Conservation (phyloP, 2,888 invertebrate genomes). For the Calephelis perditalis region DNA sequence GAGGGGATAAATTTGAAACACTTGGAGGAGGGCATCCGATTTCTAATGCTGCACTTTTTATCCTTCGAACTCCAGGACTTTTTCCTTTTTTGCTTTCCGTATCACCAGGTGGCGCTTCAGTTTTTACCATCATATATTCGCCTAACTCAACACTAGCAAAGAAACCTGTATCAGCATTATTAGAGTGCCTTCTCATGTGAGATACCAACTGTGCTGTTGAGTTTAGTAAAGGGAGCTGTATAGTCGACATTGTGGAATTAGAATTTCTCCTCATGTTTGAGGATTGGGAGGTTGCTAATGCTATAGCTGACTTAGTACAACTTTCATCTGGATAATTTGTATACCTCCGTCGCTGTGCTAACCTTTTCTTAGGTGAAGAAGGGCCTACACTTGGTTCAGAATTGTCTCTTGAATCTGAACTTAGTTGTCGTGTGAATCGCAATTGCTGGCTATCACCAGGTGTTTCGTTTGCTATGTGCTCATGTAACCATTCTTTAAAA, state of each 20-base stretch:
- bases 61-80: conserved; percentile 80
- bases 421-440: conserved; percentile 73
- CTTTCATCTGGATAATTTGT: conserved; percentile 67
- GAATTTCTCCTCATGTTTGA: conserved; percentile 79
- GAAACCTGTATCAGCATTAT: conserved; percentile 80
- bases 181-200: conserved; percentile 78
- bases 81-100: conserved; percentile 73
- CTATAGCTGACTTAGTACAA: conserved; percentile 70
- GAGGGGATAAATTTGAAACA: conserved; percentile 84
- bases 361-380: conserved; percentile 64
- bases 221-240: conserved; percentile 74
- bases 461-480: conserved; percentile 56
- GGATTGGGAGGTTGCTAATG: conserved; percentile 62
- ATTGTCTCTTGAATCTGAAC: conserved; percentile 74
- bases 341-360: conserved; percentile 60
- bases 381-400: conserved; percentile 70
- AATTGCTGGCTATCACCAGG: conserved; percentile 69
- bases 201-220: conserved; percentile 71
- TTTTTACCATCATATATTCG: conserved; percentile 73
- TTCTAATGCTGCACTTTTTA: conserved; percentile 84
- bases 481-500: conserved; percentile 68
- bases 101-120: conserved; percentile 68
- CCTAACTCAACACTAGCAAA: conserved; percentile 74
- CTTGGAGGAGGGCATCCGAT: conserved; percentile 84
- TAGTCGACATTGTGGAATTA: conserved; percentile 80